These are phyloP conservation scores for Hermatobates lingyangjiaoensis DNA, from an alignment of 1,140 invertebrate species.

Conservation along the genomic window DNA sequence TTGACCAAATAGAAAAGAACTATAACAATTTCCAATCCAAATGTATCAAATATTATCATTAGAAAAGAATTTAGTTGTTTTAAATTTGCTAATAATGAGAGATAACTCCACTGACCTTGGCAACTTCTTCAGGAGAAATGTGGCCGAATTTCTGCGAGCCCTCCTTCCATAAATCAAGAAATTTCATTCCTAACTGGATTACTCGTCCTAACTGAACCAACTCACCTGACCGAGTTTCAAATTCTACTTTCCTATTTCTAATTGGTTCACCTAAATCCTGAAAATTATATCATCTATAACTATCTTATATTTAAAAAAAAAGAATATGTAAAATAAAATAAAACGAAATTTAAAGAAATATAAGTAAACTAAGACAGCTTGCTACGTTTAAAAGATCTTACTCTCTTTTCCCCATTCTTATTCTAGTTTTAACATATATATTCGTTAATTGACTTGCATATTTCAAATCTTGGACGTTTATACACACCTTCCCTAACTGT, in stretches of 20 bases:
- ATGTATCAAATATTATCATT: neutral
- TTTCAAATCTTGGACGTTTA: too few relatives aligned
- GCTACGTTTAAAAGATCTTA: neutral
- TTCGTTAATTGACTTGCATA: neutral
- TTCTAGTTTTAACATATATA: neutral
- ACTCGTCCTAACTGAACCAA: slow-evolving; percentile 55
- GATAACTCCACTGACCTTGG: slow-evolving; percentile 10
- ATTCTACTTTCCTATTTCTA: slow-evolving; percentile 56
- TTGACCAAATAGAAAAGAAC: neutral
- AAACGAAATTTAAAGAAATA: neutral
- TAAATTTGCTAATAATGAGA: neutral
- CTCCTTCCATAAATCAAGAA: slow-evolving; percentile 38
- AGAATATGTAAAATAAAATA: slow-evolving; percentile 3
- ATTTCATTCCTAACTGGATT: slow-evolving; percentile 55
- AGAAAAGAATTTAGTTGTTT: neutral
- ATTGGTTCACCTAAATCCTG: slow-evolving; percentile 65
- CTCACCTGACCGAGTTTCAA: slow-evolving; percentile 47
- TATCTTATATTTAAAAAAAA: slow-evolving; percentile 1
- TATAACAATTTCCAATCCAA: neutral
- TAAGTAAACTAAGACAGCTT: neutral
- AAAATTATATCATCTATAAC: slow-evolving; percentile 27
- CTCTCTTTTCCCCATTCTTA: neutral
- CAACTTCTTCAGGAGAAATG: slow-evolving; percentile 54
- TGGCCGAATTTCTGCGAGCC: slow-evolving; percentile 69
- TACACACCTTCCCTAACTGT: too few relatives aligned